Evolutionary conservation across 2,113 vertebrate genomes (phyloP).

Genomic region (Galbula dea): DNA sequence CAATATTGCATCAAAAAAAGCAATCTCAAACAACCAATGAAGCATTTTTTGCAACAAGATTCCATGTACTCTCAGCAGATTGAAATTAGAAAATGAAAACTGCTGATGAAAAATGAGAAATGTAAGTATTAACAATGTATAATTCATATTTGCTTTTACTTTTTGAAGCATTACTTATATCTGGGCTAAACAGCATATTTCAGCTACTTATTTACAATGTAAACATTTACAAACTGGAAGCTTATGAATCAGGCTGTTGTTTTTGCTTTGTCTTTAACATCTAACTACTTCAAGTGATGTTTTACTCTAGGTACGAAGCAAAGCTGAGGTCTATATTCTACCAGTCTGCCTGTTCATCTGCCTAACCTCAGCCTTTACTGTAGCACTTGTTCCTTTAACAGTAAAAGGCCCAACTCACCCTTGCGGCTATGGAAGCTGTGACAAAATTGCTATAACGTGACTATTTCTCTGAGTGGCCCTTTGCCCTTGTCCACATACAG

Average conservation of each 20-base stretch:
- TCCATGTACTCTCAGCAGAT: not conserved
- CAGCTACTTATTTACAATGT: not conserved
- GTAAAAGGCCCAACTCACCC: not conserved
- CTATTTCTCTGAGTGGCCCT: not conserved
- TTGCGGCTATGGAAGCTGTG: not conserved
- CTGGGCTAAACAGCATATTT: not conserved
- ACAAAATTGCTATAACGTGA: not conserved
- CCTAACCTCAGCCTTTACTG: not conserved
- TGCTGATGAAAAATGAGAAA: not conserved
- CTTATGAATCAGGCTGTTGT: not conserved
- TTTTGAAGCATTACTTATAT: not conserved
- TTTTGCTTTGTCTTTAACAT: not conserved
- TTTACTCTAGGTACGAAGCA: not conserved
- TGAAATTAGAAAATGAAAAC: not conserved
- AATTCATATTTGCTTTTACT: not conserved
- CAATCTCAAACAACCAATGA: not conserved
- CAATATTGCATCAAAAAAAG: not conserved
- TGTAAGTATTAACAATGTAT: not conserved
- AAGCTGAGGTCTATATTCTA: not conserved
- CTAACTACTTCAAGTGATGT: not conserved
- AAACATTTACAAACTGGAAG: slow-evolving; percentile 3
- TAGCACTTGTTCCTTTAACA: not conserved
- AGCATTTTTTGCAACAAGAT: not conserved
- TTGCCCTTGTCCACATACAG: not conserved
- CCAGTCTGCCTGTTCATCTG: not conserved